These are phyloP conservation scores for Alligator sinensis DNA, from an alignment of 2,113 vertebrate species.

Conservation along the genomic window DNA sequence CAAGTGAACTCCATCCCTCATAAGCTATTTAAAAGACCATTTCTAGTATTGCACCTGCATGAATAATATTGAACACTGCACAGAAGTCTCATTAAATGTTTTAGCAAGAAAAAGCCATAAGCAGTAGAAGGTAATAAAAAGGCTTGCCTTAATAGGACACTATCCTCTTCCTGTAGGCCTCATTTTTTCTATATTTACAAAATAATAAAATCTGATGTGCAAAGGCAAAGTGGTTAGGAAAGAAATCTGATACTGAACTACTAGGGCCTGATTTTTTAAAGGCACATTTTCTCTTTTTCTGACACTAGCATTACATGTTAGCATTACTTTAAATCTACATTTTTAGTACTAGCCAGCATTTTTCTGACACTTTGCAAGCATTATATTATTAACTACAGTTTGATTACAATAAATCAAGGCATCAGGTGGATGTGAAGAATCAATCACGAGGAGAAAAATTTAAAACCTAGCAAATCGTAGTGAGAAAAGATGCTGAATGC, in stretches of 20 bases:
- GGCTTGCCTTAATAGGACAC: conserved; percentile 32
- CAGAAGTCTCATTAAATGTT: conserved; percentile 39
- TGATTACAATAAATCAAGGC: conserved; percentile 1
- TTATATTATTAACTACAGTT: conserved; percentile 5
- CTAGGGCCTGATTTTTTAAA: conserved; percentile 10
- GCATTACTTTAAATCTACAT: conserved; percentile 2
- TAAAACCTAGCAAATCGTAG: neutral
- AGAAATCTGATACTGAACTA: neutral
- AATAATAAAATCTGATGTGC: conserved; percentile 12
- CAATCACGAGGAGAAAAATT: neutral
- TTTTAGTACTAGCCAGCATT: neutral
- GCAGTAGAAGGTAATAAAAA: conserved; percentile 24
- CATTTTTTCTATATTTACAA: conserved; percentile 15
- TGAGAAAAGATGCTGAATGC: neutral
- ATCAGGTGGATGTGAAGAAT: neutral
- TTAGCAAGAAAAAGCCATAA: conserved; percentile 20
- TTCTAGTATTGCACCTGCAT: conserved; percentile 53
- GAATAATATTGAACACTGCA: conserved; percentile 48
- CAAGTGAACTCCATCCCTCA: conserved; percentile 38
- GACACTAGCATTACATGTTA: neutral
- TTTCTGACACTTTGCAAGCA: conserved; percentile 7
- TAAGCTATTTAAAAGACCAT: conserved; percentile 31
- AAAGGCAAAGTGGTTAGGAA: conserved; percentile 21
- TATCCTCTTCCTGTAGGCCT: neutral
- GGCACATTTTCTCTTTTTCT: conserved; percentile 11